phyloP scores from a whole-genome alignment of 2,888 invertebrate genomes.

The Eudasyphora cyanicolor region DNA sequence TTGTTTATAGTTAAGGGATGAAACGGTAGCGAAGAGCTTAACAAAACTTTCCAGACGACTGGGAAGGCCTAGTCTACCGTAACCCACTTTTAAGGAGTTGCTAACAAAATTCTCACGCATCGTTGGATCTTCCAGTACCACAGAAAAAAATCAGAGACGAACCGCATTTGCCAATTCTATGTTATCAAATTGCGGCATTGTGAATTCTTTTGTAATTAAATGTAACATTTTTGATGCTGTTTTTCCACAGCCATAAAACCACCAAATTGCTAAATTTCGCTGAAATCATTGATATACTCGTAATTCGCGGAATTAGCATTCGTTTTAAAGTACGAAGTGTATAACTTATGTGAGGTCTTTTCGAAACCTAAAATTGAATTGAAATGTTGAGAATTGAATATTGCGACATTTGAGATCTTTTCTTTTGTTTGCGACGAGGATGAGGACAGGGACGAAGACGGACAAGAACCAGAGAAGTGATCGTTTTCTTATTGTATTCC shows the following conservation, averaged over 20 bases:
- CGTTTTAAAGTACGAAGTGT: background rate
- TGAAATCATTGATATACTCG: background rate
- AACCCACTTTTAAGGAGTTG: slow-evolving; percentile 34
- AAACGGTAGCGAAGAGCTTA: slow-evolving; percentile 14
- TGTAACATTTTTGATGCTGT: slow-evolving; percentile 31
- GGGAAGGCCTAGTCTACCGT: background rate
- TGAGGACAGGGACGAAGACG: no score
- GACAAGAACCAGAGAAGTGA: slow-evolving; percentile 21
- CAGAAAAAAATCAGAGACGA: no score
- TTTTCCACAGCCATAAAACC: slow-evolving; percentile 48
- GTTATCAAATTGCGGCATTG: slow-evolving; percentile 47
- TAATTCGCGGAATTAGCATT: slow-evolving; percentile 55
- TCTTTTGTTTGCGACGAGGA: slow-evolving; percentile 19
- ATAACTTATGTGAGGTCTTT: slow-evolving; percentile 45
- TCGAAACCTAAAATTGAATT: background rate
- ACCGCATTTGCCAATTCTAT: no score
- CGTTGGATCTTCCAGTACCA: slow-evolving; percentile 45
- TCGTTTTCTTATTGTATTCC: slow-evolving; percentile 44
- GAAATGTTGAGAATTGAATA: slow-evolving; percentile 42
- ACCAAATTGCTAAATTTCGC: slow-evolving; percentile 36
- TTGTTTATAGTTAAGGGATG: slow-evolving; percentile 52
- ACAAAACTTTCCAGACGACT: slow-evolving; percentile 12
- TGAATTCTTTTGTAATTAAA: slow-evolving; percentile 31
- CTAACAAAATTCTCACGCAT: slow-evolving; percentile 59
- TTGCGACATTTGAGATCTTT: slow-evolving; percentile 55